Evolutionary conservation across 1,140 invertebrate species (phyloP).

Genomic region (Pogonomyrmex californicus): DNA sequence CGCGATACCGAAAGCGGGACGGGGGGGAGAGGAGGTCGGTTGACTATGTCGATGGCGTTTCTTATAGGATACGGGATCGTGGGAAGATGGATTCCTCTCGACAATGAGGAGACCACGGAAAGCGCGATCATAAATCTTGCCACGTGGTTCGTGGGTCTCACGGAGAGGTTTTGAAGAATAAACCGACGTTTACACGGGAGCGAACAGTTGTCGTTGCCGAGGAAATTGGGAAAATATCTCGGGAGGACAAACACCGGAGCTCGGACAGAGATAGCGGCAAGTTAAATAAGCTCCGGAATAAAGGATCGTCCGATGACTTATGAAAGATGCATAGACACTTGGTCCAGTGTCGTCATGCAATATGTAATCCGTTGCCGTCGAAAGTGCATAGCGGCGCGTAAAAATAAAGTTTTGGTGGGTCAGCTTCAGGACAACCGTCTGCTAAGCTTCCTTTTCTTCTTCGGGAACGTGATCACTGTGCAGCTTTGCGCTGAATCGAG

Average conservation of each 20-base stretch:
- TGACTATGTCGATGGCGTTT: constrained; percentile 11
- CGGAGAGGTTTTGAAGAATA: constrained; percentile 32
- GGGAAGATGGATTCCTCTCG: neutral
- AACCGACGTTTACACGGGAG: constrained; percentile 27
- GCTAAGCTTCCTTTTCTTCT: neutral
- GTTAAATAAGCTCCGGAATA: constrained; percentile 44
- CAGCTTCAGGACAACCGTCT: neutral
- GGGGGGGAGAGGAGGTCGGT: neutral
- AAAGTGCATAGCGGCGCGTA: constrained; percentile 33
- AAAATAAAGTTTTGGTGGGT: constrained; percentile 1
- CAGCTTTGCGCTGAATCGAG: neutral
- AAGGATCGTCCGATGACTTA: constrained; percentile 30
- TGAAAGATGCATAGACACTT: constrained; percentile 52
- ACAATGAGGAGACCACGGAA: neutral
- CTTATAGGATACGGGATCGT: neutral
- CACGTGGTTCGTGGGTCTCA: neutral
- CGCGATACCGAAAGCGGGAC: neutral
- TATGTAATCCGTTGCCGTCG: constrained; percentile 19
- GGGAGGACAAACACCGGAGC: neutral
- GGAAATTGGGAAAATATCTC: constrained; percentile 46
- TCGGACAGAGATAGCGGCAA: constrained; percentile 24
- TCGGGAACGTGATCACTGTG: too few relatives aligned
- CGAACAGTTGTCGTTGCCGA: neutral
- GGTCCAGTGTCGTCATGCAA: constrained; percentile 17
- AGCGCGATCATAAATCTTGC: constrained; percentile 32